Base-by-base conservation (phyloP, 2,888 invertebrate genomes). In the Metopia argyrocephala region DNA sequence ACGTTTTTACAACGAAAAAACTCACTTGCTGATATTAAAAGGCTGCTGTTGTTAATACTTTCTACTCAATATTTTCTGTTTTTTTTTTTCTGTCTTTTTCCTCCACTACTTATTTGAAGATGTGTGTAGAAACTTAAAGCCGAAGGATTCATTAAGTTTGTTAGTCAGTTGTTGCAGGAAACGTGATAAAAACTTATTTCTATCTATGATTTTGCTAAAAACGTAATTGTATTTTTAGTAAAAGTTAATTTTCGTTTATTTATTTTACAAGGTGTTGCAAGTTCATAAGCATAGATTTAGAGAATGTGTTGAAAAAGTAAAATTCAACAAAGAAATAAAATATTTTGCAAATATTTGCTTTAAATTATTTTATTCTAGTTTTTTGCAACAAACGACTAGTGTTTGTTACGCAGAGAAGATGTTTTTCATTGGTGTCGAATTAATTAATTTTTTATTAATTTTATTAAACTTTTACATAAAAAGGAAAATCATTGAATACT, bases 81-180 rank as follows among this genome's bases (percentile, higher is more conserved):
- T n/a, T n/a, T 38, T 12, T 38, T 38, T 38, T 38, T 38, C 38
- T 15, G 15, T 38, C 38, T 38, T 15, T 15, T 38, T 38, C 9
- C 3, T 12, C 3, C 12, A 31, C 2, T 31, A 38, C 6, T 2
- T 38, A 38, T 9, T 4, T 9, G 15, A 38, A 15, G 31, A 76
- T 50, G 57, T 79, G 57, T 69, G 64, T 68, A 50, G 69, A 75
- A 79, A 69, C 75, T 74, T 78, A 66, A 73, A 78, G 78, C 73
- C 73, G 79, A 83, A 83, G 83, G 83, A 83, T 83, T 84, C 84
- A 84, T 83, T 83, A 83, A 79, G 83, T 79, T 84, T 79, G 81
- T 80, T 79, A 84, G 83, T 82, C 83, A 82, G 82, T 83, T 78
- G 71, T 66, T 84, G 82, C 76, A 45, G 59, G 66, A 82, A 79